A percentile compares a stretch with the other conserved stretches of the same genome.
Conservation (phyloP, 2,113 vertebrate species). For the Callorhinus ursinus region DNA sequence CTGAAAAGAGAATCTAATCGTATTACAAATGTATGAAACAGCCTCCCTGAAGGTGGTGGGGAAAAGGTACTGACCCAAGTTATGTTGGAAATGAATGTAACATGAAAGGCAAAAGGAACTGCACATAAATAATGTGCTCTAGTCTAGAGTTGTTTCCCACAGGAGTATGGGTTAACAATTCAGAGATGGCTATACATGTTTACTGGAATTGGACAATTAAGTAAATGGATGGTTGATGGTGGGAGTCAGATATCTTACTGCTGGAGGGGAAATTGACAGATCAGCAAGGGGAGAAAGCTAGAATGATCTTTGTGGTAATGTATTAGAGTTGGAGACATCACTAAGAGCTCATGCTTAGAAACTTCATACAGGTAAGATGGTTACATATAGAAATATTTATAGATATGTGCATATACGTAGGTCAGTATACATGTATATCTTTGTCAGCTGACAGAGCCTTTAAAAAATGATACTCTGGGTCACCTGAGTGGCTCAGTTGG, state of each 20-base stretch:
- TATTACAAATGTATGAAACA: neutral
- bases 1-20: neutral
- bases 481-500: too few relatives aligned
- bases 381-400: neutral
- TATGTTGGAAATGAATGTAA: neutral
- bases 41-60: neutral
- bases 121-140: neutral
- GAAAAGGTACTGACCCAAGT: neutral
- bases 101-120: constrained; percentile 17
- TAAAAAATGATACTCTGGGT: neutral
- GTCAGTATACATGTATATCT: neutral
- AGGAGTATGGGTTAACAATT: neutral
- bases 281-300: neutral
- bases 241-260: neutral
- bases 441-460: neutral
- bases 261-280: neutral
- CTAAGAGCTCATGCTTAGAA: neutral
- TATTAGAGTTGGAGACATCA: neutral
- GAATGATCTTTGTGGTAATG: neutral
- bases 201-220: neutral
- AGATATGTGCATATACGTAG: neutral
- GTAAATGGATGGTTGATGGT: neutral
- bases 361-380: neutral
- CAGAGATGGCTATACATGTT: neutral
- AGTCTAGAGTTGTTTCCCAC: neutral